Conservation (phyloP, 2,888 invertebrate species). For the Liposcelis brunnea region DNA sequence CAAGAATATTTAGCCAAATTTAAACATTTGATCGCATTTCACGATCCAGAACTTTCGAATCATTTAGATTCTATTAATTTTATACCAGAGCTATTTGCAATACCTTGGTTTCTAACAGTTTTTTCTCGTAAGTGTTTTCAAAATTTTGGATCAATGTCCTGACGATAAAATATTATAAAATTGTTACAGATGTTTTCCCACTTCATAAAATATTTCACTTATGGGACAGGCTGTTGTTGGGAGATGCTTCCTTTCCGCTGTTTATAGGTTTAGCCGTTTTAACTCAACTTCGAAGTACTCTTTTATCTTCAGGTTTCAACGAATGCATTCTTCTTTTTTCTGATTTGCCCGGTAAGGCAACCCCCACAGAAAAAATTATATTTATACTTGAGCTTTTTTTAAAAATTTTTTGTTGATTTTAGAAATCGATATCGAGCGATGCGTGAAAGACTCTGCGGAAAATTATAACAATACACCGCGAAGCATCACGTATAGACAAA, state of each 20-base stretch:
- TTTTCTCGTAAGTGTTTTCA: slow-evolving; percentile 69
- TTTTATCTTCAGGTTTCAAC: slow-evolving; percentile 86
- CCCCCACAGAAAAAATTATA: neutral
- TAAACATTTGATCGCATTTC: slow-evolving; percentile 88
- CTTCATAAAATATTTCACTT: slow-evolving; percentile 92
- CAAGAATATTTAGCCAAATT: slow-evolving; percentile 96
- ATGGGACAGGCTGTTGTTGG: slow-evolving; percentile 91
- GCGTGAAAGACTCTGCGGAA: slow-evolving; percentile 72
- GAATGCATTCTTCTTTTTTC: slow-evolving; percentile 96
- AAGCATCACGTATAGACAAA: slow-evolving; percentile 71
- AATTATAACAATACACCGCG: slow-evolving; percentile 74
- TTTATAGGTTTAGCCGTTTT: slow-evolving; percentile 89
- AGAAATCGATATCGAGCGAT: slow-evolving; percentile 87
- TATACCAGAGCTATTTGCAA: slow-evolving; percentile 92
- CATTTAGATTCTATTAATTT: slow-evolving; percentile 87
- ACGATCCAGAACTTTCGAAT: slow-evolving; percentile 80
- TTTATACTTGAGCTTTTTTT: neutral
- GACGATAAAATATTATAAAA: neutral
- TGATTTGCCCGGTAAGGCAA: slow-evolving; percentile 58
- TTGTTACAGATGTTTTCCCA: slow-evolving; percentile 78
- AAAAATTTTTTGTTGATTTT: slow-evolving; percentile 12
- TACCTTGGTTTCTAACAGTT: slow-evolving; percentile 98
- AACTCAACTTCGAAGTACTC: slow-evolving; percentile 63
- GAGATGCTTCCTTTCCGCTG: slow-evolving; percentile 82
- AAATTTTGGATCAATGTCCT: slow-evolving; percentile 11